Conservation (phyloP, 2,113 vertebrate genomes). For the Cebus imitator region DNA sequence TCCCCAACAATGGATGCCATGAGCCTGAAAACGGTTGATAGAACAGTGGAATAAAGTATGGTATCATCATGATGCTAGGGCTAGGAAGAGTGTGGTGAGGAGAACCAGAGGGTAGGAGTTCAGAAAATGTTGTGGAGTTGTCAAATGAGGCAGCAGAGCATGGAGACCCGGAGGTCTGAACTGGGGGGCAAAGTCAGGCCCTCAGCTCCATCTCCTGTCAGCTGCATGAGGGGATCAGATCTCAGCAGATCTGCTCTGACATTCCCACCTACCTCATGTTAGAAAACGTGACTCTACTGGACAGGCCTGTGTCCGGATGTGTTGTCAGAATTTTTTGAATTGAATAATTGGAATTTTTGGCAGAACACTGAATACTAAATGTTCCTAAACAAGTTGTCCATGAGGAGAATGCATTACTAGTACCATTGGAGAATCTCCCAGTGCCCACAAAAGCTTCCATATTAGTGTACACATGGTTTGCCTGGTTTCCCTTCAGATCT, state of each 20-base stretch:
- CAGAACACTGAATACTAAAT: neutral
- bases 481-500: neutral
- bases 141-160: neutral
- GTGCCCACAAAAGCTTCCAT: neutral
- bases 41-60: neutral
- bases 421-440: neutral
- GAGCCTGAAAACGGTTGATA: neutral
- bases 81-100: neutral
- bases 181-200: neutral
- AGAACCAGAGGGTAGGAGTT: neutral
- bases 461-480: neutral
- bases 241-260: neutral
- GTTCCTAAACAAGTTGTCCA: neutral
- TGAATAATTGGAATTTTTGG: neutral
- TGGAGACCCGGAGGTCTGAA: neutral
- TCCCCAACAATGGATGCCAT: neutral
- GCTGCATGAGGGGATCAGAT: neutral
- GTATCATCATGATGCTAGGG: neutral
- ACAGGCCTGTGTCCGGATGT: neutral
- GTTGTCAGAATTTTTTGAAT: neutral
- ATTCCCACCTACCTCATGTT: neutral
- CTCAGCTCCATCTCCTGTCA: neutral
- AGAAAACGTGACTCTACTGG: neutral
- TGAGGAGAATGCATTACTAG: neutral
- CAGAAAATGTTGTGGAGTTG: neutral